phyloP scores from a whole-genome alignment of 2,888 invertebrate species.

The Agrenia bidenticulata region DNA sequence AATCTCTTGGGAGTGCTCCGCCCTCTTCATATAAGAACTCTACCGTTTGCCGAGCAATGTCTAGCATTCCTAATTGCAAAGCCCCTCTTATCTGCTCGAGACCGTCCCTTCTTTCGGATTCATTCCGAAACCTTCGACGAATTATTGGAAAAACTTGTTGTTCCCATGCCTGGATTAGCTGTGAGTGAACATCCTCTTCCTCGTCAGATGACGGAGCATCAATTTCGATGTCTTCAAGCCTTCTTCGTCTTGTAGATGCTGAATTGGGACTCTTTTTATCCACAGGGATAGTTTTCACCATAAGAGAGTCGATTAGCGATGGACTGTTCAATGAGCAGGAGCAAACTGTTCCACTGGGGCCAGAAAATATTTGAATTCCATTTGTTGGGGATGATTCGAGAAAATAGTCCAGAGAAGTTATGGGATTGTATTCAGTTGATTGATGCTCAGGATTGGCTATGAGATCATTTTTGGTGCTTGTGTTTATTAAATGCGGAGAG shows the following conservation, averaged over 20 bases:
- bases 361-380: conserved; percentile 31
- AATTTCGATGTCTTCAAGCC: conserved; percentile 54
- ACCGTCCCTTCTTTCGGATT: conserved; percentile 57
- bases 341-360: conserved; percentile 29
- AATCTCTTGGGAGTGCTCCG: conserved; percentile 57
- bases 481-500: background rate
- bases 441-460: conserved; percentile 15
- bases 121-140: conserved; percentile 56
- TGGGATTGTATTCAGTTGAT: conserved; percentile 24
- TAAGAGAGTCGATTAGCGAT: conserved; percentile 16
- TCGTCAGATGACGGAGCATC: conserved; percentile 54
- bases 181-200: conserved; percentile 56
- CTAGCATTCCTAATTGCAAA: conserved; percentile 57
- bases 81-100: conserved; percentile 58
- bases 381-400: conserved; percentile 23
- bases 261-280: background rate
- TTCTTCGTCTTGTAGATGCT: conserved; percentile 40
- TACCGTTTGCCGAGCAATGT: conserved; percentile 58
- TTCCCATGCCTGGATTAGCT: conserved; percentile 58
- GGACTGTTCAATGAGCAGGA: conserved; percentile 24
- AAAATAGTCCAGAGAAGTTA: conserved; percentile 26
- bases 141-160: conserved; percentile 56
- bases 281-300: conserved; percentile 7
- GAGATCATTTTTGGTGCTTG: conserved; percentile 12
- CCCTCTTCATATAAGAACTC: conserved; percentile 58